Conservation (phyloP, 2,888 invertebrate genomes). For the Proisotoma minuta region DNA sequence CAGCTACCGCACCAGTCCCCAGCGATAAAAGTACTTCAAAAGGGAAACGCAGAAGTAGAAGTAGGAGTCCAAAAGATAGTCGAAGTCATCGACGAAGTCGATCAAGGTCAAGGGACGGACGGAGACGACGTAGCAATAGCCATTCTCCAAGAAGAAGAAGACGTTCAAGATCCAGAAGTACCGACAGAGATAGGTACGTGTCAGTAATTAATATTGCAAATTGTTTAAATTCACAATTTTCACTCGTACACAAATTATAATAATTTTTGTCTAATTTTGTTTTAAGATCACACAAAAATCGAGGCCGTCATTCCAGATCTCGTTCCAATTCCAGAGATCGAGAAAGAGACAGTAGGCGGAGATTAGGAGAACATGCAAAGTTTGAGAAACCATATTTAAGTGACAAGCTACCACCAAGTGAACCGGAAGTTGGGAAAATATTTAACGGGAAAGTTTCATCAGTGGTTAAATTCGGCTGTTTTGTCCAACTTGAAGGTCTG, state of each 20-base stretch:
- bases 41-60: slow-evolving; percentile 28
- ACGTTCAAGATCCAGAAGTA: slow-evolving; percentile 7
- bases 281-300: slow-evolving; percentile 11
- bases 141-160: slow-evolving; percentile 16
- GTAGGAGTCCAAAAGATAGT: slow-evolving; percentile 24
- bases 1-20: slow-evolving; percentile 17
- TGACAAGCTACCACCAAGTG: slow-evolving; percentile 51
- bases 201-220: no score
- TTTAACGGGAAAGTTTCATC: slow-evolving; percentile 91
- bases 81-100: slow-evolving; percentile 19
- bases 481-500: slow-evolving; percentile 90
- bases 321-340: slow-evolving; percentile 12
- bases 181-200: slow-evolving; percentile 3
- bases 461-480: slow-evolving; percentile 96
- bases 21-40: slow-evolving; percentile 4
- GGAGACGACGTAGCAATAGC: no score
- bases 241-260: no score
- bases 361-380: slow-evolving; percentile 28
- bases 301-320: slow-evolving; percentile 12
- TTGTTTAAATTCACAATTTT: no score
- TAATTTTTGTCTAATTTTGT: no score
- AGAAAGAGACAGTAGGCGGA: slow-evolving; percentile 31
- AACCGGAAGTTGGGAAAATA: slow-evolving; percentile 61
- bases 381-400: slow-evolving; percentile 41
- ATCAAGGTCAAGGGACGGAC: neutral